Conservation (phyloP, 2,888 invertebrate genomes). For the Argynnis bischoffii region DNA sequence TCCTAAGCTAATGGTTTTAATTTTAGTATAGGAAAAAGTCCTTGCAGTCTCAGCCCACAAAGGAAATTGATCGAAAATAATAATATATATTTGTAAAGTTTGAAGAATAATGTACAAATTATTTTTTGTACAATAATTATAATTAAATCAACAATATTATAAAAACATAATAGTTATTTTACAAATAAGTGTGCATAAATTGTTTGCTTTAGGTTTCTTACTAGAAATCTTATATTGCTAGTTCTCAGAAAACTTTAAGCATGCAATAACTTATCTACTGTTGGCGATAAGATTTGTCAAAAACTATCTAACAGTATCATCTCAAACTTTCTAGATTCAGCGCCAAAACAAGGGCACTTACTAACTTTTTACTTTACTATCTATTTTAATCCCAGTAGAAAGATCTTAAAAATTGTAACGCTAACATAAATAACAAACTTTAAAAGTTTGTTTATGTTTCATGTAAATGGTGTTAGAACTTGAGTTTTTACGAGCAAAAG, state of each 20-base stretch:
- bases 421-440: slow-evolving; percentile 13
- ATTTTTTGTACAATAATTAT: too few relatives aligned
- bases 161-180: too few relatives aligned
- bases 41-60: too few relatives aligned
- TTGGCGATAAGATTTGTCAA: slow-evolving; percentile 15
- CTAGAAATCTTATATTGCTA: neutral
- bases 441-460: slow-evolving; percentile 17
- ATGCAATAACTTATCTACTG: neutral
- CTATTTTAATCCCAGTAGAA: slow-evolving; percentile 18
- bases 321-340: slow-evolving; percentile 12
- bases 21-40: too few relatives aligned
- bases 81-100: too few relatives aligned
- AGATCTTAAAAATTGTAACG: slow-evolving; percentile 16
- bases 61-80: too few relatives aligned
- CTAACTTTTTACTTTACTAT: slow-evolving; percentile 20
- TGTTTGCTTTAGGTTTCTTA: too few relatives aligned
- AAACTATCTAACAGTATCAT: slow-evolving; percentile 9
- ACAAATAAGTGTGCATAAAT: too few relatives aligned
- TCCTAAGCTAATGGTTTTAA: too few relatives aligned
- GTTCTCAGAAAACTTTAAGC: slow-evolving; percentile 3
- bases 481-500: neutral
- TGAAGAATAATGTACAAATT: too few relatives aligned
- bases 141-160: too few relatives aligned
- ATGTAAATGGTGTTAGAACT: slow-evolving; percentile 3
- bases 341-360: slow-evolving; percentile 20